Evolutionary conservation across 2,797 vertebrate genomes (phyloP).

Genomic region (Pseudotriccus pelzelni): DNA sequence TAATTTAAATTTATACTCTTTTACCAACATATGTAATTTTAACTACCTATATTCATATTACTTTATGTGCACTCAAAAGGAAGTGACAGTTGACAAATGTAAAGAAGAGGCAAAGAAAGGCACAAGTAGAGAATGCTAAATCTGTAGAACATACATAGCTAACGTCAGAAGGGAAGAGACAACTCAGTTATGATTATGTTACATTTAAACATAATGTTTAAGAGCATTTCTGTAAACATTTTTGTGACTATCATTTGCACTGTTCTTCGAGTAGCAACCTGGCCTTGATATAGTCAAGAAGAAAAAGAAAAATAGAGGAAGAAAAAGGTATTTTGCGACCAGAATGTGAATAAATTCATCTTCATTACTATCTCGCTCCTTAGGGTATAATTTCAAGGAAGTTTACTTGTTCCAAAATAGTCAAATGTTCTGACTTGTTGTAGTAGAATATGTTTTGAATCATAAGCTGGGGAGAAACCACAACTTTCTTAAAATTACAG

Average conservation of each 20-base stretch:
- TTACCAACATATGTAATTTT: neutral
- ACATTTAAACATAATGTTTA: neutral
- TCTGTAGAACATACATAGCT: neutral
- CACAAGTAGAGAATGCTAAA: neutral
- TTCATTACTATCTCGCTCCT: neutral
- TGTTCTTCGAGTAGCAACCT: neutral
- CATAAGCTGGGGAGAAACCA: neutral
- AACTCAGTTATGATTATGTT: neutral
- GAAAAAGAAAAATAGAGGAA: neutral
- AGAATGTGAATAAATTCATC: neutral
- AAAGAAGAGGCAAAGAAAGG: neutral
- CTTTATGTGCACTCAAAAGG: neutral
- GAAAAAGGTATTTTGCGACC: neutral
- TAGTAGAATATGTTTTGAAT: neutral
- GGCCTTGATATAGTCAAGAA: neutral
- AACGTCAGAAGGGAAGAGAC: neutral
- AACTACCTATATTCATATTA: neutral
- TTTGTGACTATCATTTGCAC: neutral
- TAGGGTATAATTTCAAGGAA: neutral
- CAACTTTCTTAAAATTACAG: neutral
- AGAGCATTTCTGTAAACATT: neutral
- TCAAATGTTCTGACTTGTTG: neutral
- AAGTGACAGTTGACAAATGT: neutral
- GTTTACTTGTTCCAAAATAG: slow-evolving; percentile 5
- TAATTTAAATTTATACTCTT: neutral